Evolutionary conservation across 2,797 vertebrate genomes (phyloP), one percentile per base, ranked within the genome.

Genomic region (Sebastes goodei): DNA sequence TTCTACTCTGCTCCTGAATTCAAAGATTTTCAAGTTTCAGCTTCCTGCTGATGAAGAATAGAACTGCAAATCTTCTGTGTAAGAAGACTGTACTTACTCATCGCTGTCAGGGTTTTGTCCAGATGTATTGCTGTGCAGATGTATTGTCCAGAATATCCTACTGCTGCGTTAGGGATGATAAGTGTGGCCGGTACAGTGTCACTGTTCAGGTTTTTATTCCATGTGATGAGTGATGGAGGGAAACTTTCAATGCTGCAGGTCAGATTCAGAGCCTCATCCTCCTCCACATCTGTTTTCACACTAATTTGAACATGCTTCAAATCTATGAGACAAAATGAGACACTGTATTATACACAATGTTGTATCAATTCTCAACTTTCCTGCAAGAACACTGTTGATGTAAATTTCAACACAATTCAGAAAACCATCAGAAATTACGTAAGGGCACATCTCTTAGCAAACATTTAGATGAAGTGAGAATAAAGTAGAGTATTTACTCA

Each of bases 401-500:
- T 30, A 20, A 10, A 42, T 42, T 42, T 42, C 38, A 42, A 42
- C 38, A 42, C 7, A 60, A 10, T 17, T 59, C 57, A 29, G 57
- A 10, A 60, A 30, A 60, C 27, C 57, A 60, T 32, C 4, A 20
- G 15, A 17, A 17, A 17, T 46, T 3, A 46, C 42, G 3, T 6
- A 17, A 61, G 9, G 32, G 17, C 60, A n/a, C 60, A 32, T 62
- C 42, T 46, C 15, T 46, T 46, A 17, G 15, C 42, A 46, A 46
- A 46, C 30, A 32, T 33, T 11, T 52, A 17, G 42, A 17, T 21
- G 3, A 38, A n/a, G n/a, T 14, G n/a, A 68, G 20, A 15, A 55
- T 55, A 23, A 32, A 46, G 10, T n/a, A 21, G 5, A 69, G 49
- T 17, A 5, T 57, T 82, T 74, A 93, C 92, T 89, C 49, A 94